Conservation (phyloP, 2,797 vertebrate genomes). For the Phoxinus dragarum region DNA sequence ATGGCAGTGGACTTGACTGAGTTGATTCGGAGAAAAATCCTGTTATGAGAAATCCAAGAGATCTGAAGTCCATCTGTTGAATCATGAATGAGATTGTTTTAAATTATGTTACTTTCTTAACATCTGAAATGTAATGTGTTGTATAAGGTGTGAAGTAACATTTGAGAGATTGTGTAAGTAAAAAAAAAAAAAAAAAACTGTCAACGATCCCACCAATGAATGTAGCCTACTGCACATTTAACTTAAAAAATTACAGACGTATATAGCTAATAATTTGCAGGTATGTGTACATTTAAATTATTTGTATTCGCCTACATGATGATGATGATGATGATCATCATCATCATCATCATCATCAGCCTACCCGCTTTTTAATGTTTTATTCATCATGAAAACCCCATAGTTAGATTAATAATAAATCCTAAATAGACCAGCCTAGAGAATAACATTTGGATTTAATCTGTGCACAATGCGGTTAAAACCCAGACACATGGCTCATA, state of each 20-base stretch:
- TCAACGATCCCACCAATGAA: neutral
- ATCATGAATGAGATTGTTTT: neutral
- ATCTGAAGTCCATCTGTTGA: neutral
- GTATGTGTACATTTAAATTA: neutral
- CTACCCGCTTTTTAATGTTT: neutral
- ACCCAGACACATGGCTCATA: constrained; percentile 1
- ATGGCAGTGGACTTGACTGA: neutral
- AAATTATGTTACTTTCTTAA: neutral
- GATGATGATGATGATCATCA: neutral
- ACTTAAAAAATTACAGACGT: neutral
- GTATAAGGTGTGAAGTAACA: neutral
- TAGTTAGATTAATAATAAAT: neutral
- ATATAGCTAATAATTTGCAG: neutral
- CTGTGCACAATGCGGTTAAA: neutral
- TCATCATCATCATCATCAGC: neutral
- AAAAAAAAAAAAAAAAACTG: neutral
- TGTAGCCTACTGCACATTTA: neutral
- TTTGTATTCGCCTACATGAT: neutral
- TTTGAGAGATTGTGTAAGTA: neutral
- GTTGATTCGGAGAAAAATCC: no score
- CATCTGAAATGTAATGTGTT: neutral
- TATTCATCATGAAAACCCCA: neutral
- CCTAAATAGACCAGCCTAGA: no score
- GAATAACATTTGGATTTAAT: neutral
- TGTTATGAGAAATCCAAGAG: neutral